Conservation (phyloP, 2,113 vertebrate genomes). For the Bubalus kerabau region DNA sequence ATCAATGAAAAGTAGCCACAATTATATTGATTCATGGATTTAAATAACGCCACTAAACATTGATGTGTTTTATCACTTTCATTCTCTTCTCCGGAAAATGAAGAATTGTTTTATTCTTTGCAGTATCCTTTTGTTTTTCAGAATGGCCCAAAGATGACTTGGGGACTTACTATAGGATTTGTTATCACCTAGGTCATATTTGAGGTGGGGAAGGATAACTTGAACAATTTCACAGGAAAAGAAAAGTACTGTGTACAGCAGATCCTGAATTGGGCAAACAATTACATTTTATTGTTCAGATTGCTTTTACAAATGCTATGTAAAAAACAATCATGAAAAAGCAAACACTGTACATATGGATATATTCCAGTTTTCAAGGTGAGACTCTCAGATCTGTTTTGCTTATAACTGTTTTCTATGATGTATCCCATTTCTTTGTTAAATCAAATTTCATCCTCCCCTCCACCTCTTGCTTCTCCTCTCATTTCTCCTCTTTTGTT, state of each 20-base stretch:
- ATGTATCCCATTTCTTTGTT: background rate
- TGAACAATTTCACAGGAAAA: background rate
- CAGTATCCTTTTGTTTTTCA: background rate
- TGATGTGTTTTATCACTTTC: background rate
- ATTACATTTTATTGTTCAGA: slow-evolving; percentile 20
- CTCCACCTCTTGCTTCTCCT: background rate
- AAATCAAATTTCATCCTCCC: background rate
- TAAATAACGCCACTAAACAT: background rate
- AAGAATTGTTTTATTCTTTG: background rate
- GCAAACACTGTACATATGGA: background rate
- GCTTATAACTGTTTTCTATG: background rate
- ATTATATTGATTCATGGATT: background rate
- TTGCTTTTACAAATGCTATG: slow-evolving; percentile 14
- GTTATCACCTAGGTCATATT: background rate
- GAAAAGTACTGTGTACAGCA: background rate
- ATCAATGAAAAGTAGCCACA: background rate
- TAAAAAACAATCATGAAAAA: background rate
- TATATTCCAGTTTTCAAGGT: background rate
- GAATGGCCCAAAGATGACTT: background rate
- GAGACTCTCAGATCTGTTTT: background rate
- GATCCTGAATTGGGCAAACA: background rate
- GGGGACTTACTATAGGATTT: background rate
- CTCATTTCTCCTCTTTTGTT: background rate
- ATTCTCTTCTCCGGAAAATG: background rate
- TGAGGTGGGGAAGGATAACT: background rate